A percentile compares a stretch with the other conserved stretches of the same genome.
Evolutionary conservation across 2,113 vertebrate genomes (phyloP).

Genomic region (Turnix velox): DNA sequence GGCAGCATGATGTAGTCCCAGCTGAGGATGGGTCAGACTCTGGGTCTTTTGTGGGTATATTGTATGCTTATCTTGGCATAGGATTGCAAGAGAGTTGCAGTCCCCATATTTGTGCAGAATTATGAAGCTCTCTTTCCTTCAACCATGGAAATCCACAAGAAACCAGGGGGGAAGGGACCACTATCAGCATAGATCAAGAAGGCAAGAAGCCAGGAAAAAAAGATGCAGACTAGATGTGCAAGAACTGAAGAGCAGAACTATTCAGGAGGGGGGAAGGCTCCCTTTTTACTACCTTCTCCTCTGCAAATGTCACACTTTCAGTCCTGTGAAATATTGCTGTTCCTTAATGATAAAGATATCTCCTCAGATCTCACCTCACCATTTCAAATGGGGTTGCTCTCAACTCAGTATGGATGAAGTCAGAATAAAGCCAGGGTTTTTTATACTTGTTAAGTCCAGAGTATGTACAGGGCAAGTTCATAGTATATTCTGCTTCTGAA

Average conservation of each 20-base stretch:
- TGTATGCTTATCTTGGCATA: neutral
- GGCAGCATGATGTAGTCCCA: neutral
- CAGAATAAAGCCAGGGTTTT: neutral
- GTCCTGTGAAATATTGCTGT: neutral
- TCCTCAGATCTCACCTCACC: neutral
- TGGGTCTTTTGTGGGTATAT: neutral
- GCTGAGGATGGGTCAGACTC: neutral
- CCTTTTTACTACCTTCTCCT: neutral
- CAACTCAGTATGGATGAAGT: neutral
- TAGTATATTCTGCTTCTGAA: neutral
- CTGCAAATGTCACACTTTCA: neutral
- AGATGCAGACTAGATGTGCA: neutral
- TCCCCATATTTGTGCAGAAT: neutral
- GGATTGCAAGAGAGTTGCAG: neutral
- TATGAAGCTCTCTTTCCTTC: neutral
- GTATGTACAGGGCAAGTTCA: neutral
- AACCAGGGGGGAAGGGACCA: neutral
- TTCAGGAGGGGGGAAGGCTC: neutral
- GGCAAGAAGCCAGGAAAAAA: neutral
- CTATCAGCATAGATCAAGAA: neutral
- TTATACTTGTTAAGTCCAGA: neutral
- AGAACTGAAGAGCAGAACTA: neutral
- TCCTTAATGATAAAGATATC: neutral
- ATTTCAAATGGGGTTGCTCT: neutral
- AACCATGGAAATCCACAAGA: neutral